Evolutionary conservation across 2,888 invertebrate genomes (phyloP), one percentile per base, ranked within the genome.

Genomic region (Rambutsinella grinnellia): DNA sequence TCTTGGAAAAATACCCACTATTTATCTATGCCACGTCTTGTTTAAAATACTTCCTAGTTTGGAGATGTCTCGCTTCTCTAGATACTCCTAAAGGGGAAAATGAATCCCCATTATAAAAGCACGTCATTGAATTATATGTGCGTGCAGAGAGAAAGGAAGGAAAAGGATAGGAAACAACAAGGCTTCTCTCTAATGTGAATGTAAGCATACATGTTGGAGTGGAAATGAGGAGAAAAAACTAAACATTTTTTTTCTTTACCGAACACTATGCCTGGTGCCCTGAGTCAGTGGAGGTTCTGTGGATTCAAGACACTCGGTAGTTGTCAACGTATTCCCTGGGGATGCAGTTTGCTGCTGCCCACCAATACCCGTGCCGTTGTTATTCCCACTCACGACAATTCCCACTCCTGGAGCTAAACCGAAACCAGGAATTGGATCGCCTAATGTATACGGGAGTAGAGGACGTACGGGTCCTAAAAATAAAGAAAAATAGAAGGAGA

Each of bases 291-390:
- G 81, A 57, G 80, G 78, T 49, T 82, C 82, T 10, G 83, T 82
- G 44, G 80, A 81, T 76, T 83, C 83, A 57, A 81, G 76, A 79
- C 83, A 83, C 69, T 83, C 83, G 15, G 83, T 81, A 46, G 82
- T 82, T 72, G 83, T 83, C 76, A 81, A 66, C 57, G 79, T 75
- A 54, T 69, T 79, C 80, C 81, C 81, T 61, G 78, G 81, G 69
- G 83, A 79, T 47, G 76, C 66, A 24, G 78, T 79, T 66, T 79
- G 79, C 36, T 78, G 76, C 75, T 76, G 69, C 53, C 49, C 36
- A 6, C 74, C 74, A 67, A 69, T 65, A 36, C 61, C 66, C 24
- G 61, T 27, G 51, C 66, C 47, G 76, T 72, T 79, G 76, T 68
- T 75, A 60, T 15, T 63, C 67, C 68, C 79, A 71, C 46, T 75